Percentiles rank a stretch among this genome's conserved stretches.
Conservation (phyloP, 2,797 vertebrate genomes). For the Premnoplex brunnescens region DNA sequence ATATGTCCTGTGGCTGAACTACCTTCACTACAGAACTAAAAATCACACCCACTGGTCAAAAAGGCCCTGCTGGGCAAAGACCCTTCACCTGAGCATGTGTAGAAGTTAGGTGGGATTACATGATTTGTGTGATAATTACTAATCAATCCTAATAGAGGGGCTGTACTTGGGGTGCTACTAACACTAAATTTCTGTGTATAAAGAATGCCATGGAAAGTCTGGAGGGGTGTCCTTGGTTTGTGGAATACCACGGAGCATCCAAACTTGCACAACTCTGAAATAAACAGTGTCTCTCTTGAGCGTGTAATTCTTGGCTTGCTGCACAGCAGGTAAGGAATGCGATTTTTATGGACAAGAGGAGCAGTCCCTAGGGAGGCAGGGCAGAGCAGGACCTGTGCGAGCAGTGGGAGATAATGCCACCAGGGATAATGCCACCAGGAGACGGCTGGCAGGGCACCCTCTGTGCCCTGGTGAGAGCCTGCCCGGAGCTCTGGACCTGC, state of each 20-base stretch:
- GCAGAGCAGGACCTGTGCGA: accelerated
- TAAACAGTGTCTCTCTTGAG: neutral
- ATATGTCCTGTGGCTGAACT: neutral
- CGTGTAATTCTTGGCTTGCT: neutral
- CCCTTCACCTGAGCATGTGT: neutral
- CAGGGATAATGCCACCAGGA: neutral
- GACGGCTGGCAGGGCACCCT: neutral
- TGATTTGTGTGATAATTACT: neutral
- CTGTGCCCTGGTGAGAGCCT: neutral
- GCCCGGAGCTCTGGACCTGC: neutral
- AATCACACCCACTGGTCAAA: neutral
- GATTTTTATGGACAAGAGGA: neutral
- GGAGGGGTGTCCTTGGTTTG: neutral
- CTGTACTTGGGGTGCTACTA: neutral
- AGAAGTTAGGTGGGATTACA: neutral
- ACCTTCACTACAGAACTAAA: neutral
- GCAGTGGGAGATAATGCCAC: too few relatives aligned
- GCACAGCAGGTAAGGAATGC: neutral
- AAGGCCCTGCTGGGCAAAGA: neutral
- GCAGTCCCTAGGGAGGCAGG: accelerated
- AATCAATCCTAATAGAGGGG: neutral
- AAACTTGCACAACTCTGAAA: neutral
- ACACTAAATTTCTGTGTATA: neutral
- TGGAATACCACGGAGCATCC: neutral
- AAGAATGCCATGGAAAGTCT: neutral